Evolutionary conservation across 2,888 invertebrate species (phyloP).

Genomic region (Agrotis ipsilon): DNA sequence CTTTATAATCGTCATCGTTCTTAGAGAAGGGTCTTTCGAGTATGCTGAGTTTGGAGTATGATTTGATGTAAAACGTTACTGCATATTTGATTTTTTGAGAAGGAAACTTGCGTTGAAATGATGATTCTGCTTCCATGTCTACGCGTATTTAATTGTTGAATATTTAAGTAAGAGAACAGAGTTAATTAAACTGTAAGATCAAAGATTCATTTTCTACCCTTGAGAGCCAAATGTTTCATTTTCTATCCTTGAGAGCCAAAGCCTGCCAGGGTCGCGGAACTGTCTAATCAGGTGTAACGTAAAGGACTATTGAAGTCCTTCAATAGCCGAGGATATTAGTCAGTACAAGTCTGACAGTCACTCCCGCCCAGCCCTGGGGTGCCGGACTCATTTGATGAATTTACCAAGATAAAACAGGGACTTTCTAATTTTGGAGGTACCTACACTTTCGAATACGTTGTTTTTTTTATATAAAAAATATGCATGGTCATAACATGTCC

Average conservation of each 20-base stretch:
- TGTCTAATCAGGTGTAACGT: no score
- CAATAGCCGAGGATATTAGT: no score
- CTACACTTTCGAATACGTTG: no score
- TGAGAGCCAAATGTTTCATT: neutral
- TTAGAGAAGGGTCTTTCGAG: neutral
- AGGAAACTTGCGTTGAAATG: neutral
- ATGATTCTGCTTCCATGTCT: neutral
- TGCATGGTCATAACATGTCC: no score
- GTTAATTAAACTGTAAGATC: neutral
- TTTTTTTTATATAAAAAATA: no score
- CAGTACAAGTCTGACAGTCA: no score
- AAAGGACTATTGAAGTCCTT: no score
- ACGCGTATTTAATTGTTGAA: neutral
- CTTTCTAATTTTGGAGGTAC: no score
- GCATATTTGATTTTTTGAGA: neutral
- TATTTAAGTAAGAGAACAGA: neutral
- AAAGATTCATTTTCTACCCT: neutral
- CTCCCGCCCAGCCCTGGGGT: no score
- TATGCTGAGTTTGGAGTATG: neutral
- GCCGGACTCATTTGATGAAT: no score
- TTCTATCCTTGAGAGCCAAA: neutral
- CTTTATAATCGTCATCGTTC: neutral
- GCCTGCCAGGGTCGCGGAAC: no score
- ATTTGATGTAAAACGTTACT: slow-evolving; percentile 2
- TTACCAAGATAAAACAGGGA: no score